Percentiles rank a stretch among this genome's conserved stretches.
phyloP scores from a whole-genome alignment of 1,140 invertebrate species.

The Dendroctonus valens region DNA sequence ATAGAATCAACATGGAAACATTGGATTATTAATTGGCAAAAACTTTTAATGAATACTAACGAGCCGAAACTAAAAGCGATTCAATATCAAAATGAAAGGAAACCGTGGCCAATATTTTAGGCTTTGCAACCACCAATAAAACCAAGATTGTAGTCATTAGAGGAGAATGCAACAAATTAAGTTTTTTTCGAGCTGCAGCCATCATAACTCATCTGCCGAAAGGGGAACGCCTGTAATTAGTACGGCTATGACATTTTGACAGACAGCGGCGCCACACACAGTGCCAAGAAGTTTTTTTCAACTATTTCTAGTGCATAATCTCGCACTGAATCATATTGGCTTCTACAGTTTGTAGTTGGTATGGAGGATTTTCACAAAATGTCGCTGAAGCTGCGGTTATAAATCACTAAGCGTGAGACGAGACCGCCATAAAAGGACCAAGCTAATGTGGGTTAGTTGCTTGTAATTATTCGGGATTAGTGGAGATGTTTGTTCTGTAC shows the following conservation, averaged over 20 bases:
- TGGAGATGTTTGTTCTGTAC: too few species aligned
- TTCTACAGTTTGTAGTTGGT: too few species aligned
- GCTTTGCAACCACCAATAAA: slow-evolving; percentile 5
- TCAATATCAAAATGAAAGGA: slow-evolving; percentile 5
- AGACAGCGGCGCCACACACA: slow-evolving; percentile 14
- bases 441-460: too few species aligned
- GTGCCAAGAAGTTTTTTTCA: slow-evolving; percentile 8
- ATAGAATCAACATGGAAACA: background rate
- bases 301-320: too few species aligned
- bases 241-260: slow-evolving; percentile 10
- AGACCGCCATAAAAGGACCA: too few species aligned
- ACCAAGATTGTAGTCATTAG: slow-evolving; percentile 15
- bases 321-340: too few species aligned
- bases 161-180: slow-evolving; percentile 14
- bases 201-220: slow-evolving; percentile 22
- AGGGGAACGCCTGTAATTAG: slow-evolving; percentile 27
- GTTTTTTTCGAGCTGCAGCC: slow-evolving; percentile 9
- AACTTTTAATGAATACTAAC: slow-evolving; percentile 5
- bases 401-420: too few species aligned
- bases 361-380: too few species aligned
- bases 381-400: too few species aligned
- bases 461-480: too few species aligned
- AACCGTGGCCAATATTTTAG: slow-evolving; percentile 4
- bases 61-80: background rate
- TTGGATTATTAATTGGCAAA: background rate